Percentiles rank a stretch among this genome's conserved stretches.
Conservation (phyloP, 1,140 invertebrate genomes). For the Atta cephalotes region DNA sequence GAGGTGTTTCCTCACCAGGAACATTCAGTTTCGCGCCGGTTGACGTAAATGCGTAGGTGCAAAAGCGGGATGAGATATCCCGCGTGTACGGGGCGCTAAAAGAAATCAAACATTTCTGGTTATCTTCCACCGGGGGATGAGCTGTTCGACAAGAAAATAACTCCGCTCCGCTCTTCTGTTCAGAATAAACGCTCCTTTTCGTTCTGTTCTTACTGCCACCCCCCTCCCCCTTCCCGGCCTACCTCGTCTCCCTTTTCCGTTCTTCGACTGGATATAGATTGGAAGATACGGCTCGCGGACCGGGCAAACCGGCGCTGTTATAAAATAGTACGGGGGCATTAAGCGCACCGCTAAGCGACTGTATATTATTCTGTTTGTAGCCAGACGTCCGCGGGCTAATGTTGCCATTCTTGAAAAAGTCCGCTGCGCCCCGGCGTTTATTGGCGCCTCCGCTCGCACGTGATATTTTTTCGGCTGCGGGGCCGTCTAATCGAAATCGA, state of each 20-base stretch:
- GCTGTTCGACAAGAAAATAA: constrained; percentile 75
- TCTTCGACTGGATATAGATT: constrained; percentile 50
- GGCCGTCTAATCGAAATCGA: constrained; percentile 37
- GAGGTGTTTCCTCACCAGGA: constrained; percentile 27
- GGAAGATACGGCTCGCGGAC: constrained; percentile 49
- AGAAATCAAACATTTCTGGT: constrained; percentile 78
- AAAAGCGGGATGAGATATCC: constrained; percentile 18
- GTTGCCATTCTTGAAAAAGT: constrained; percentile 67
- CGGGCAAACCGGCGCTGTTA: constrained; percentile 26
- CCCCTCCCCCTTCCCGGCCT: not conserved
- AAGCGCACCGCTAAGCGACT: constrained; percentile 66
- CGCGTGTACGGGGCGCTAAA: constrained; percentile 54
- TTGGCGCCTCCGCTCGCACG: constrained; percentile 58
- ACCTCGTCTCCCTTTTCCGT: not conserved
- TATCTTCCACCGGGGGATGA: constrained; percentile 69
- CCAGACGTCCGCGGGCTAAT: constrained; percentile 47
- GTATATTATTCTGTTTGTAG: constrained; percentile 75
- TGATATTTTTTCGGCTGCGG: constrained; percentile 58
- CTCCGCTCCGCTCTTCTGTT: constrained; percentile 55
- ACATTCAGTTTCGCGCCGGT: constrained; percentile 10
- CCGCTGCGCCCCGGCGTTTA: constrained; percentile 50
- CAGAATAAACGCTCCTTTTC: constrained; percentile 61
- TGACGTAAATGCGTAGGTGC: constrained; percentile 76
- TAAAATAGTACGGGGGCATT: constrained; percentile 68
- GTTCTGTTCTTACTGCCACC: constrained; percentile 13